Conservation (phyloP, 2,888 invertebrate species). For the Neelides folsomi region DNA sequence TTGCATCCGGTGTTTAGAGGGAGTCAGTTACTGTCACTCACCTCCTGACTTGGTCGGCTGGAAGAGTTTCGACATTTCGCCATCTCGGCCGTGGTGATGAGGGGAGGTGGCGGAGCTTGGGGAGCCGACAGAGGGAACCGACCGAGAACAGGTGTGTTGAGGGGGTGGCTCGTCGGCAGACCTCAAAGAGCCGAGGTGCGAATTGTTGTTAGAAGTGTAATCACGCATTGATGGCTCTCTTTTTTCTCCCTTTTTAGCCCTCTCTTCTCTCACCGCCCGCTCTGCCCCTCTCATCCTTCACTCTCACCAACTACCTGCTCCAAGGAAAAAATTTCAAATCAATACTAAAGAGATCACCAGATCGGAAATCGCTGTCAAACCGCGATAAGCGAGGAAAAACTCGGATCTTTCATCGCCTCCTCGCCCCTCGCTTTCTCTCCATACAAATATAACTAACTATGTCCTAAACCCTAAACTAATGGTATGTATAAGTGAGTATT, state of each 20-base stretch:
- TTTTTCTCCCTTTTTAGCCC: slow-evolving; percentile 29
- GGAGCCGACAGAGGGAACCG: slow-evolving; percentile 12
- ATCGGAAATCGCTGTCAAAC: slow-evolving; percentile 18
- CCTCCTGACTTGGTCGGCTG: background rate
- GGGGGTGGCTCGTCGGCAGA: slow-evolving; percentile 33
- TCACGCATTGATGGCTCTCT: slow-evolving; percentile 34
- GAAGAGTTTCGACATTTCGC: background rate
- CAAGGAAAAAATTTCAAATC: slow-evolving; percentile 7
- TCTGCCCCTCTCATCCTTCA: slow-evolving; percentile 2
- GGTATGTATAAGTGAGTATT: too few species aligned
- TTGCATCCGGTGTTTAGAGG: too few species aligned
- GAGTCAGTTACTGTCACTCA: too few species aligned
- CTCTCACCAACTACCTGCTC: slow-evolving; percentile 8
- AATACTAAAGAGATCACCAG: slow-evolving; percentile 17
- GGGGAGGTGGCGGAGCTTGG: slow-evolving; percentile 13
- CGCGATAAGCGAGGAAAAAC: background rate
- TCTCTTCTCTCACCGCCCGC: background rate
- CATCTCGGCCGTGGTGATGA: slow-evolving; percentile 2
- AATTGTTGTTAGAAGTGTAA: slow-evolving; percentile 35
- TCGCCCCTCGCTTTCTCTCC: too few species aligned
- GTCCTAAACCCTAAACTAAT: too few species aligned
- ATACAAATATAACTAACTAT: too few species aligned
- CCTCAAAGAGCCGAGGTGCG: slow-evolving; percentile 34
- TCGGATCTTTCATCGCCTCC: background rate
- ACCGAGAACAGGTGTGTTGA: slow-evolving; percentile 30